Evolutionary conservation across 2,888 invertebrate genomes (phyloP).

Genomic region (Harpalus rufipes): DNA sequence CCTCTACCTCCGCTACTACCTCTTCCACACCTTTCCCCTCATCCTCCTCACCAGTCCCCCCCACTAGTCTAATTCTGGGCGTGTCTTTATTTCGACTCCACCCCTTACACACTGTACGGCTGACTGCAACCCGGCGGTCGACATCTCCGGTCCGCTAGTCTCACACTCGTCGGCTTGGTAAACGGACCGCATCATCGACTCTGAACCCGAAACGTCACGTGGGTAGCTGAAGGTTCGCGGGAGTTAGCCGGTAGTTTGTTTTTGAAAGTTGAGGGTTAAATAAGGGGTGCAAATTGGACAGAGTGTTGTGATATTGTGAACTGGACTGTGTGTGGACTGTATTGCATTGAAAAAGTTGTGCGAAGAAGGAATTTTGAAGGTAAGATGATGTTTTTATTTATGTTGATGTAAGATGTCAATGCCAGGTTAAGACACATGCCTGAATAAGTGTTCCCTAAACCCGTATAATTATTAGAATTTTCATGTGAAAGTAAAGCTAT

Average conservation of each 20-base stretch:
- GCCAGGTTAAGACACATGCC: background rate
- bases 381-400: background rate
- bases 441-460: background rate
- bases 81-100: constrained; percentile 6
- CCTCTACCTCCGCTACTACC: background rate
- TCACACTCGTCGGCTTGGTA: constrained; percentile 49
- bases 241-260: background rate
- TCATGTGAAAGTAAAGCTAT: no score
- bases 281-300: no score
- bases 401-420: background rate
- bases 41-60: background rate
- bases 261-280: no score
- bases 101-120: constrained; percentile 55
- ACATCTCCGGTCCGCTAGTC: constrained; percentile 53
- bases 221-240: constrained; percentile 1
- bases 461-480: background rate
- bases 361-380: background rate
- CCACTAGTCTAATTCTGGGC: background rate
- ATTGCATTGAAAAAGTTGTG: background rate
- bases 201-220: constrained; percentile 32
- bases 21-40: constrained; percentile 20
- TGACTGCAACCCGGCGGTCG: constrained; percentile 52
- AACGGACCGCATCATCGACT: constrained; percentile 55
- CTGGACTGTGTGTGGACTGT: background rate
- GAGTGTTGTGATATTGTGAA: background rate